These are phyloP conservation scores for Caenorhabditis remanei DNA, from an alignment of 1,140 invertebrate species.

Conservation along the genomic window DNA sequence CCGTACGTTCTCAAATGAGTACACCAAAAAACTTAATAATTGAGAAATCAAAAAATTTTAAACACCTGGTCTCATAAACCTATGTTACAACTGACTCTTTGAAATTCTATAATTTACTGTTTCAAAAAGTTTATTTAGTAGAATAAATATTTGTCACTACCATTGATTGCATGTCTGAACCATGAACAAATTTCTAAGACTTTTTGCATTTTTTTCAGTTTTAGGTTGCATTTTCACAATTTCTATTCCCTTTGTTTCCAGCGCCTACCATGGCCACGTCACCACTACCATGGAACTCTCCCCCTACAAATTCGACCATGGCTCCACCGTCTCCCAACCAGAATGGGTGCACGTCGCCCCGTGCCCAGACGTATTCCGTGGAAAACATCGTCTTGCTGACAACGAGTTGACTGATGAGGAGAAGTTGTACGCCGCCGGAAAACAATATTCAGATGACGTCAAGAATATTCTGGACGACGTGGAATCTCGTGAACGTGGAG, in stretches of 20 bases:
- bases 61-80: no score
- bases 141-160: no score
- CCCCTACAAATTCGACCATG: constrained; percentile 94
- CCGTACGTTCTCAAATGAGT: no score
- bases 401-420: constrained; percentile 77
- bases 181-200: no score
- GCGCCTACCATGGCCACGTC: constrained; percentile 98
- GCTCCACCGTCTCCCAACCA: constrained; percentile 85
- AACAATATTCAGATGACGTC: constrained; percentile 90
- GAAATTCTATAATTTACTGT: no score
- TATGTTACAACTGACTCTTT: no score
- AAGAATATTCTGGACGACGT: constrained; percentile 83
- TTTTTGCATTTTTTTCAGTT: no score
- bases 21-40: no score
- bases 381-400: constrained; percentile 86
- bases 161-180: no score
- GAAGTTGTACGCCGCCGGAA: constrained; percentile 83
- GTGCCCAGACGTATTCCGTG: constrained; percentile 92
- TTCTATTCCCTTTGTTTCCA: constrained; percentile 78
- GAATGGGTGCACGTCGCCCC: constrained; percentile 94
- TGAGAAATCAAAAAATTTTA: no score
- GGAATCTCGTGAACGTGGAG: constrained; percentile 81
- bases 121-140: no score
- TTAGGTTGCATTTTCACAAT: no score
- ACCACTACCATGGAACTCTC: constrained; percentile 94